Evolutionary conservation across 2,888 invertebrate genomes (phyloP).

Genomic region (Athripsodes cinereus): DNA sequence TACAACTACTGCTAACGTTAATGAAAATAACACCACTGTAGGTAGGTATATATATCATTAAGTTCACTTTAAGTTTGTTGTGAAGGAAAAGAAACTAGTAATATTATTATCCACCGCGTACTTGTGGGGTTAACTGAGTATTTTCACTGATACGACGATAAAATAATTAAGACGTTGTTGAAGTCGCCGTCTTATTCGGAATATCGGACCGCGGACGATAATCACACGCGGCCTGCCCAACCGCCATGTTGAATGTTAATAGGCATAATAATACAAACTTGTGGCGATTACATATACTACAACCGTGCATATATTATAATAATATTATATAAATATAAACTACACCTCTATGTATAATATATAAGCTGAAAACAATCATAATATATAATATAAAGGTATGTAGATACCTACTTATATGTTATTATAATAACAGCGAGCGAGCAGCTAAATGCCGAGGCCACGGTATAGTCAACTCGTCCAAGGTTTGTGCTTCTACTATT

Average conservation of each 20-base stretch:
- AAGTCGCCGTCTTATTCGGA: no score
- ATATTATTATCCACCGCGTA: no score
- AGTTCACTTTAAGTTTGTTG: no score
- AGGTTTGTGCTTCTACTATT: neutral
- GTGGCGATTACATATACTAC: conserved; percentile 24
- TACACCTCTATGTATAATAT: no score
- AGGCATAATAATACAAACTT: conserved; percentile 28
- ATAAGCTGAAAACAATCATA: no score
- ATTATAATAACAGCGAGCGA: neutral
- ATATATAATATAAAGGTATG: no score
- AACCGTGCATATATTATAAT: conserved; percentile 20
- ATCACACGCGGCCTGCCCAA: conserved; percentile 21
- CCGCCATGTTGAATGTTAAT: conserved; percentile 28
- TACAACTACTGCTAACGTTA: no score
- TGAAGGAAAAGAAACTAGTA: no score
- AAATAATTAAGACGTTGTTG: no score
- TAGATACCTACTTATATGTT: neutral
- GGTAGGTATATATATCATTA: no score
- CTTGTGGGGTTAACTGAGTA: conserved; percentile 4
- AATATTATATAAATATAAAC: no score
- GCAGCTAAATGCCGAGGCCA: neutral
- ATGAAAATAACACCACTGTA: no score
- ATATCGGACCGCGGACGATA: conserved; percentile 11
- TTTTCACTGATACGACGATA: conserved; percentile 20
- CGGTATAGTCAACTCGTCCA: neutral